Conservation (phyloP, 2,113 vertebrate species). For the Nerophis lumbriciformis region DNA sequence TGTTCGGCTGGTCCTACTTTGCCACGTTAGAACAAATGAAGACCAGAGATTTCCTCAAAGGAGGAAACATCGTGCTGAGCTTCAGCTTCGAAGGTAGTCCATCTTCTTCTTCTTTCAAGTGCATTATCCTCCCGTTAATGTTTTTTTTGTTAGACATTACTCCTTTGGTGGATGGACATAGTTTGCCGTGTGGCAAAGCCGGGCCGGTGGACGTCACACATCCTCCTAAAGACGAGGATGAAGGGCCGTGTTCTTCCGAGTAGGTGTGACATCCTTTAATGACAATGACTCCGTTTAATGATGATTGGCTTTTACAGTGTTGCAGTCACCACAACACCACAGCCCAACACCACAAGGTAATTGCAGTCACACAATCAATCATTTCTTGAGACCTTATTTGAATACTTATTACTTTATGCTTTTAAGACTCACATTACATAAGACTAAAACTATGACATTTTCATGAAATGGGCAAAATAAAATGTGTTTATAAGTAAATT, state of each 20-base stretch:
- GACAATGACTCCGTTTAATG: too few species aligned
- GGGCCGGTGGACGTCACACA: neutral
- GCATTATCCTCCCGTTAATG: neutral
- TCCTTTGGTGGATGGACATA: constrained; percentile 17
- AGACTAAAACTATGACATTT: neutral
- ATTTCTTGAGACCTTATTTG: neutral
- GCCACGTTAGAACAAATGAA: constrained; percentile 35
- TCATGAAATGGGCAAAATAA: neutral
- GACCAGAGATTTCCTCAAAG: constrained; percentile 76
- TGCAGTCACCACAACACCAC: neutral
- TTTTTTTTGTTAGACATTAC: constrained; percentile 30
- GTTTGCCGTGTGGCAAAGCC: constrained; percentile 28
- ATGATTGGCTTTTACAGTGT: neutral
- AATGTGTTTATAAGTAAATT: too few species aligned
- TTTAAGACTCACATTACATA: neutral
- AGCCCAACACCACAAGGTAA: neutral
- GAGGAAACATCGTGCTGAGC: constrained; percentile 65
- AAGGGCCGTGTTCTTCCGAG: constrained; percentile 19
- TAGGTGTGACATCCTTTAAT: neutral
- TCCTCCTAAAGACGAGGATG: neutral
- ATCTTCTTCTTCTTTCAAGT: neutral
- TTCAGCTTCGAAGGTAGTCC: constrained; percentile 75
- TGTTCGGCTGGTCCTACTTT: accelerated
- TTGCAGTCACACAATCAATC: neutral
- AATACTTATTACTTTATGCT: neutral